Base-by-base conservation (phyloP, 2,113 vertebrate species). In the Setophaga kirtlandii region DNA sequence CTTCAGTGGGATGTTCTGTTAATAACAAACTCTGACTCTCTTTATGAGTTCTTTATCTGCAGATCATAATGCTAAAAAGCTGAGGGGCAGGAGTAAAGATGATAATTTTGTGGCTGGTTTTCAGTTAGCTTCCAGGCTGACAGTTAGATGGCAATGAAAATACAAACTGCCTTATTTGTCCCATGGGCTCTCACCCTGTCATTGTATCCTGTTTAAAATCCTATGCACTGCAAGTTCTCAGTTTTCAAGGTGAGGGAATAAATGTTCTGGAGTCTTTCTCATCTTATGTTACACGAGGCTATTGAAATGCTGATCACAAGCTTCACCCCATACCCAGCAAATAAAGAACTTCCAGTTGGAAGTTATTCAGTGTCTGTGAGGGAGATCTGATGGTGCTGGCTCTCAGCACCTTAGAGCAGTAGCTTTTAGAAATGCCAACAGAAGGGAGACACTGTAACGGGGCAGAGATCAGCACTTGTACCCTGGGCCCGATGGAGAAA, bases 201-300 rank as follows among this genome's bases (percentile, higher is more conserved):
- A 56, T 33, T 52, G 24, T 58, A 55, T n/a, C 60, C 44, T 15
- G 1, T 7, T n/a, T 77, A 83, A 88, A 68, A 90, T 65, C 58
- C 56, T 52, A 28, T 4, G 8, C 68, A 24, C 59, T 63, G 39
- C 71, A 83, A 59, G 63, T 41, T 82, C 83, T 94, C 73, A 24
- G 44, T 70, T 96, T 91, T 60, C 59, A 79, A 91, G 79, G 78
- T 24, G 19, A 93, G 91, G 55, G 49, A 91, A 76, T 73, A 82
- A 88, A 63, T 18, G 21, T 74, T 77, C 77, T 87, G 76, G 41
- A 80, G 21, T 37, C 35, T 63, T 68, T 58, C 47, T 91, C 74
- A 28, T 65, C 68, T 93, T 55, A 31, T 59, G 24, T 94, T 92
- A 79, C 56, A 35, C 12, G 56, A 84, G 31, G 22, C 76, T 49